Conservation (phyloP, 2,113 vertebrate genomes). For the Ceuthmochares aereus region DNA sequence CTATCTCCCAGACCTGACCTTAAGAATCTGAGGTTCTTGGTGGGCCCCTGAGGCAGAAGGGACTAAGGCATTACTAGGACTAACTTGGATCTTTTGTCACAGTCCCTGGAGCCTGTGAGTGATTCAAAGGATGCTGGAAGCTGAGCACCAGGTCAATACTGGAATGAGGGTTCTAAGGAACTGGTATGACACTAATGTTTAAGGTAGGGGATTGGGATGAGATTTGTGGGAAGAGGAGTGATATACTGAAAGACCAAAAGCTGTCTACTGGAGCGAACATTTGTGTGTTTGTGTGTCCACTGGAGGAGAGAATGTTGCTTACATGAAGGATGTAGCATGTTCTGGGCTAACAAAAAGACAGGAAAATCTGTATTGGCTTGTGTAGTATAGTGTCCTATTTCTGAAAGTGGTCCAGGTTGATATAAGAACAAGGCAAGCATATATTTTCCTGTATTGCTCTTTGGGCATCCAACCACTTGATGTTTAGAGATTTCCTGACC, state of each 20-base stretch:
- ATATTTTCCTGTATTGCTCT: neutral
- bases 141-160: fast-evolving
- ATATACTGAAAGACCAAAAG: neutral
- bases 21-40: neutral
- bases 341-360: neutral
- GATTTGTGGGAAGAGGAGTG: neutral
- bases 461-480: neutral
- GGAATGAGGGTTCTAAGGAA: neutral
- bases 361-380: neutral
- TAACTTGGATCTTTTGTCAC: neutral
- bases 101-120: neutral
- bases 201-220: neutral
- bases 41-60: neutral
- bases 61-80: neutral
- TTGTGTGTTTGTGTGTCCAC: neutral
- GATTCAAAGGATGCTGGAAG: neutral
- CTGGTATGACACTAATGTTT: neutral
- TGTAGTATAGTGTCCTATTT: neutral
- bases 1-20: neutral
- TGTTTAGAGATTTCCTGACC: neutral
- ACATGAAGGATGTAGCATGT: neutral
- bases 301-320: neutral
- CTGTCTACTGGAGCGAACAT: neutral
- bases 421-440: neutral
- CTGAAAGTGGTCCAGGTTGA: neutral